A percentile compares a stretch with the other conserved stretches of the same genome.
Conservation (phyloP, 2,888 invertebrate genomes). For the Aplocera efformata region DNA sequence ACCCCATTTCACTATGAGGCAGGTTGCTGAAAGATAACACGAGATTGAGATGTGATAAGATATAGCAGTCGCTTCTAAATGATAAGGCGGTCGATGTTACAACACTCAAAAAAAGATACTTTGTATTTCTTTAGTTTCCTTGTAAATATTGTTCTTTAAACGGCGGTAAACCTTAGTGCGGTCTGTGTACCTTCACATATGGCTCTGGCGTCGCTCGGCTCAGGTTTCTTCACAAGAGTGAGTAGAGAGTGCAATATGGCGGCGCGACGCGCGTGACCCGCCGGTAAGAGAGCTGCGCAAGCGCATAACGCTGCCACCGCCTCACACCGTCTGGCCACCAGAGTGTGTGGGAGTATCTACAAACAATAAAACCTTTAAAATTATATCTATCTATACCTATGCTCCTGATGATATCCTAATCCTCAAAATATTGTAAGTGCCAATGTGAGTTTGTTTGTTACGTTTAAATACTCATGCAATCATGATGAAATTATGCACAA, state of each 20-base stretch:
- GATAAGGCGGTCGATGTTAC: too few species aligned
- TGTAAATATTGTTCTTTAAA: too few species aligned
- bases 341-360: slow-evolving; percentile 62
- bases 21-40: slow-evolving; percentile 61
- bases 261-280: slow-evolving; percentile 49
- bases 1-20: slow-evolving; percentile 72
- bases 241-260: slow-evolving; percentile 60
- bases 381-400: too few species aligned
- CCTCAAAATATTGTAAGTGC: too few species aligned
- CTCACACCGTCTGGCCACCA: slow-evolving; percentile 60
- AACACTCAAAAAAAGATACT: too few species aligned
- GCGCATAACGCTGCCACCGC: slow-evolving; percentile 58
- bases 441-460: too few species aligned
- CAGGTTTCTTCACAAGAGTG: slow-evolving; percentile 65
- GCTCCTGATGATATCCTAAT: too few species aligned
- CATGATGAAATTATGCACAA: too few species aligned
- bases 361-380: neutral
- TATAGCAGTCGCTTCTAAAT: neutral
- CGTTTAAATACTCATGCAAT: too few species aligned
- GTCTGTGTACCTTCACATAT: slow-evolving; percentile 74
- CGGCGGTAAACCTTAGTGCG: too few species aligned
- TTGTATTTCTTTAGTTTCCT: too few species aligned
- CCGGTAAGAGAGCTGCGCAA: slow-evolving; percentile 49
- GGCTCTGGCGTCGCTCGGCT: slow-evolving; percentile 51
- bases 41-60: slow-evolving; percentile 40